These are phyloP conservation scores for Lutjanus argentimaculatus DNA, from an alignment of 2,797 vertebrate species.

Conservation along the genomic window DNA sequence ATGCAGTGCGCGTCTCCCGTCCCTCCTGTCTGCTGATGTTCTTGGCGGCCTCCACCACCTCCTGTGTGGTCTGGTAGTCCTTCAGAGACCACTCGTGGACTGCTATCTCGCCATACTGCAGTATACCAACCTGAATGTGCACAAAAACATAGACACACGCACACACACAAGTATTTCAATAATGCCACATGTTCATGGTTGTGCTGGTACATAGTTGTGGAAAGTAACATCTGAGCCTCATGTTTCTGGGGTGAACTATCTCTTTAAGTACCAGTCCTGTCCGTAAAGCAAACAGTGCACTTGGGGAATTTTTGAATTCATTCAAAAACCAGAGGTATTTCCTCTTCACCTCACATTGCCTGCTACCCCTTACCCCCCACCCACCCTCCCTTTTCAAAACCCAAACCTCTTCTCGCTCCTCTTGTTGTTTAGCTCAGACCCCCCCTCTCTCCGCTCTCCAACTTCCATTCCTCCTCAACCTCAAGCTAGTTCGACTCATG, in stretches of 20 bases:
- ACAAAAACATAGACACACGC: slow-evolving; percentile 18
- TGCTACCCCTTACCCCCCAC: slow-evolving; percentile 53
- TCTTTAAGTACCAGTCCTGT: slow-evolving; percentile 66
- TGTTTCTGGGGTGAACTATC: slow-evolving; percentile 57
- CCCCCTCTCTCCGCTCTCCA: not conserved
- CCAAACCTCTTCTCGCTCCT: slow-evolving; percentile 51
- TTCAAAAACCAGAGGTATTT: slow-evolving; percentile 85
- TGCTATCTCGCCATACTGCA: slow-evolving; percentile 93
- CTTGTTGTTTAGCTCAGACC: slow-evolving; percentile 54
- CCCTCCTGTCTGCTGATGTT: slow-evolving; percentile 96
- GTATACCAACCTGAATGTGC: slow-evolving; percentile 90
- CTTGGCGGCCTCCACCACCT: slow-evolving; percentile 92
- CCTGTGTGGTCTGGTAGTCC: slow-evolving; percentile 89
- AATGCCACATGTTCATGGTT: slow-evolving; percentile 41
- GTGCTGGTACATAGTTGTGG: slow-evolving; percentile 38
- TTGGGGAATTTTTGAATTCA: slow-evolving; percentile 77
- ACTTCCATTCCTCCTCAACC: slow-evolving; percentile 53
- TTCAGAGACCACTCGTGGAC: slow-evolving; percentile 94
- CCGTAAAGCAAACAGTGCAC: slow-evolving; percentile 73
- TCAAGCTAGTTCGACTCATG: slow-evolving; percentile 51
- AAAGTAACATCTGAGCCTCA: slow-evolving; percentile 49
- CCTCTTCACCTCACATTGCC: slow-evolving; percentile 80
- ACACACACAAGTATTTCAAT: slow-evolving; percentile 35
- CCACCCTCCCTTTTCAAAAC: slow-evolving; percentile 49
- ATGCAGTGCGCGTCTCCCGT: slow-evolving; percentile 92